Conservation (phyloP, 2,113 vertebrate genomes). For the Rhombomys opimus region DNA sequence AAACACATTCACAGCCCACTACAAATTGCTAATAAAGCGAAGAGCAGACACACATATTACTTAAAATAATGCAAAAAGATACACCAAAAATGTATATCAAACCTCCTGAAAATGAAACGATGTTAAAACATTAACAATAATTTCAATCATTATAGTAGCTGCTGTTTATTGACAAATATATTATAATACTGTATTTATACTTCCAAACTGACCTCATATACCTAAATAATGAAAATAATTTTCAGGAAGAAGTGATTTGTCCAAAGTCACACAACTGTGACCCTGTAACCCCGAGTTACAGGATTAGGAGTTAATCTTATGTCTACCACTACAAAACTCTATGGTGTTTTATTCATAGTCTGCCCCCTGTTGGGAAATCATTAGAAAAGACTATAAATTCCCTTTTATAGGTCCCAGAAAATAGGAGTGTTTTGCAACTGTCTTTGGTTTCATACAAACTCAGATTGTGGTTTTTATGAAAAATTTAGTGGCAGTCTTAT, state of each 20-base stretch:
- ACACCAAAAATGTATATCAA: slow-evolving; percentile 40
- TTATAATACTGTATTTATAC: neutral
- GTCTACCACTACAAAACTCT: slow-evolving; percentile 11
- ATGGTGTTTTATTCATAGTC: neutral
- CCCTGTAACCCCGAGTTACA: neutral
- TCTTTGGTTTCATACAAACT: neutral
- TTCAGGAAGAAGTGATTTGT: slow-evolving; percentile 30
- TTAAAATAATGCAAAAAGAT: neutral
- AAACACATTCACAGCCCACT: neutral
- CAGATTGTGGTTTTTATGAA: neutral
- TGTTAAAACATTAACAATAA: neutral
- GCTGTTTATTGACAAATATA: neutral
- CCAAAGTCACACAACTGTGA: neutral
- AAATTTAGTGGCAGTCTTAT: neutral
- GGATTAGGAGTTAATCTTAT: neutral
- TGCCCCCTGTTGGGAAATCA: neutral
- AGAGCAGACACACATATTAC: neutral
- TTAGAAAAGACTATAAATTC: neutral
- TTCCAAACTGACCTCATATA: slow-evolving; percentile 33
- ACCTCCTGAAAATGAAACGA: slow-evolving; percentile 23
- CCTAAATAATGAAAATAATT: slow-evolving; percentile 35
- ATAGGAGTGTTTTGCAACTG: neutral
- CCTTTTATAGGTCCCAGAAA: neutral
- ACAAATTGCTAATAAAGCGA: neutral
- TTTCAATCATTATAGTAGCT: neutral